These are phyloP conservation scores for Willowsia nigromaculata DNA, from an alignment of 2,888 invertebrate species.

Conservation along the genomic window DNA sequence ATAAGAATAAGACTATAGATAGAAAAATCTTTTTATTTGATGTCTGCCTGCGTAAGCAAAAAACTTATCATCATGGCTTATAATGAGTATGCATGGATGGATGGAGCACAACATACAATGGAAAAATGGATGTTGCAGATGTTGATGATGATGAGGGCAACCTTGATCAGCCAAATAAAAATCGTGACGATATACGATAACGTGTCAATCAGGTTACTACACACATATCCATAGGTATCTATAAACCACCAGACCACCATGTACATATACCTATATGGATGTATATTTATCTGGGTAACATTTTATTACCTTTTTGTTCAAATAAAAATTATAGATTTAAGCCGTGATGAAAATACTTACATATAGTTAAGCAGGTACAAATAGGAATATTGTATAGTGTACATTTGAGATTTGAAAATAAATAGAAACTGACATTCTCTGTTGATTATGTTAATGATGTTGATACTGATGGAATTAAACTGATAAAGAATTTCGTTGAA, in stretches of 20 bases:
- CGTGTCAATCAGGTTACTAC: conserved; percentile 62
- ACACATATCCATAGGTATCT: not conserved
- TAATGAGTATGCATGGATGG: not conserved
- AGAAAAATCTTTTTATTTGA: not conserved
- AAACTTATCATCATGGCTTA: not conserved
- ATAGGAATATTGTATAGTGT: not conserved
- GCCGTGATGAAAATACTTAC: not conserved
- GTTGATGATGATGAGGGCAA: conserved; percentile 55
- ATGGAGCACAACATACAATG: conserved; percentile 29
- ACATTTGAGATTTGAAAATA: not conserved
- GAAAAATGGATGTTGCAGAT: not conserved
- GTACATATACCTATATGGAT: too few relatives aligned
- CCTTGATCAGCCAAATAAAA: conserved; percentile 67
- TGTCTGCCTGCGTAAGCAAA: not conserved
- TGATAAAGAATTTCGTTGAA: conserved; percentile 1
- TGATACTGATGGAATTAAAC: not conserved
- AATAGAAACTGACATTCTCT: not conserved
- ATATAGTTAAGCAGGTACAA: not conserved
- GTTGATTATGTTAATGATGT: not conserved
- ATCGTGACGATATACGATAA: conserved; percentile 66
- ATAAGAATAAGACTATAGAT: not conserved
- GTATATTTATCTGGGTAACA: not conserved
- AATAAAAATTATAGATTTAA: too few relatives aligned
- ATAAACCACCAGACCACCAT: not conserved
- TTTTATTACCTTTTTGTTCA: not conserved